Evolutionary conservation across 2,888 invertebrate genomes (phyloP), one percentile per base, ranked within the genome.

Genomic region (Gibbula magus): DNA sequence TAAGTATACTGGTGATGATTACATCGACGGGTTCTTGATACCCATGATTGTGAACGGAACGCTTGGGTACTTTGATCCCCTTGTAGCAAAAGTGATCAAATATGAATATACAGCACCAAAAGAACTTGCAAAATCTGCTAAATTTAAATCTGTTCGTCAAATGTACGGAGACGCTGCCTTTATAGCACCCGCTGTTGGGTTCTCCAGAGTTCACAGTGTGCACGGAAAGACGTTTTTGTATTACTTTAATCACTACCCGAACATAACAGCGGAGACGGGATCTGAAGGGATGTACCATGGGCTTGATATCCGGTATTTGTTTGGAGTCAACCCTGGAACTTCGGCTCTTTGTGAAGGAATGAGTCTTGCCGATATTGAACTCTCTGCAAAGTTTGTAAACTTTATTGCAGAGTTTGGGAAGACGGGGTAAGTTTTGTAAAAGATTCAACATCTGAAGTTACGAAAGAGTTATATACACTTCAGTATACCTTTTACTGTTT

Each of bases 381-480:
- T 98, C 86, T 96, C 97, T 90, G 95, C 95, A 91, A 94, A 96
- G 84, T 96, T 98, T 93, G 98, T 98, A 97, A 95, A 95, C 91
- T 98, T 97, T 93, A 98, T 98, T 98, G 96, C 97, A 0, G 98
- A 98, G 93, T 98, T 98, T 92, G 98, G 98, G 66, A 96, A 97
- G 94, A 96, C 96, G 84, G 98, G 98, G 99, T 98, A 94, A 95
- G 96, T 86, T n/a, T 10, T 10, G 7, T 0, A 8, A 29, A 18
- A 61, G 25, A 13, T n/a, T 18, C 56, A 2, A 2, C 3, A 35
- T 5, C 35, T 35, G 35, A 3, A 35, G 4, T 10, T 13, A 45
- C 13, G 10, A 45, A 45, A 1, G 13, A 45, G n/a, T n/a, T 45
- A 13, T 10, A 10, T 10, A 45, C 3, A 35, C 7, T 5, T 35